Evolutionary conservation across 2,797 vertebrate species (phyloP).

Genomic region (Emydoidea blandingii): DNA sequence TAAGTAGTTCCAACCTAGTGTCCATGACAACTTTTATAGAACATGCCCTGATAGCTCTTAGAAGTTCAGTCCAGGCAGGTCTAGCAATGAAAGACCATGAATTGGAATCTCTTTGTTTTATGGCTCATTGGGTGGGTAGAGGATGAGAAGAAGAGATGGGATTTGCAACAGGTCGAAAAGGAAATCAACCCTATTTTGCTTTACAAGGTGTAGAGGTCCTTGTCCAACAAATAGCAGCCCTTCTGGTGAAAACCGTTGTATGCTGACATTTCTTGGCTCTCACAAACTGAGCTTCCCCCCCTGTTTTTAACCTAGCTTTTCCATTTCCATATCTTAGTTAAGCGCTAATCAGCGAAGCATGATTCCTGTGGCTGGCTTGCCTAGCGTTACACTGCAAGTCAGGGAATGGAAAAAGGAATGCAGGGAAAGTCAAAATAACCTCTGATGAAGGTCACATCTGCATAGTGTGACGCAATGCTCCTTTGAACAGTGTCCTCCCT

Average conservation of each 20-base stretch:
- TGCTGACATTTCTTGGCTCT: background rate
- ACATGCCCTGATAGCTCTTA: background rate
- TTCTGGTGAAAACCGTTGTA: background rate
- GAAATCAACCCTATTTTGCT: background rate
- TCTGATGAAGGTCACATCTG: background rate
- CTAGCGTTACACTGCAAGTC: background rate
- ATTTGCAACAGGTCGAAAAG: background rate
- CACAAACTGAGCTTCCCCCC: background rate
- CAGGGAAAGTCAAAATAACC: background rate
- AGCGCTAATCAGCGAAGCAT: background rate
- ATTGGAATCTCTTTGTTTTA: background rate
- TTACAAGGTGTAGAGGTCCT: background rate
- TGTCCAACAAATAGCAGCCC: background rate
- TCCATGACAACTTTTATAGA: background rate
- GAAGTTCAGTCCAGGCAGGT: background rate
- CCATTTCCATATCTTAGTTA: background rate
- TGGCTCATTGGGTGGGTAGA: background rate
- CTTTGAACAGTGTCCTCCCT: background rate
- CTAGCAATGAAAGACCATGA: background rate
- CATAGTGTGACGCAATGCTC: too few relatives aligned
- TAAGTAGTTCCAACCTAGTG: background rate
- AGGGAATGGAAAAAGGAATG: background rate
- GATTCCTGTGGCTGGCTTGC: background rate
- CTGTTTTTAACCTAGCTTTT: background rate
- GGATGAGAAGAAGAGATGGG: background rate